These are phyloP conservation scores for Pantelozetes paolii DNA, from an alignment of 2,888 invertebrate genomes.

Conservation along the genomic window DNA sequence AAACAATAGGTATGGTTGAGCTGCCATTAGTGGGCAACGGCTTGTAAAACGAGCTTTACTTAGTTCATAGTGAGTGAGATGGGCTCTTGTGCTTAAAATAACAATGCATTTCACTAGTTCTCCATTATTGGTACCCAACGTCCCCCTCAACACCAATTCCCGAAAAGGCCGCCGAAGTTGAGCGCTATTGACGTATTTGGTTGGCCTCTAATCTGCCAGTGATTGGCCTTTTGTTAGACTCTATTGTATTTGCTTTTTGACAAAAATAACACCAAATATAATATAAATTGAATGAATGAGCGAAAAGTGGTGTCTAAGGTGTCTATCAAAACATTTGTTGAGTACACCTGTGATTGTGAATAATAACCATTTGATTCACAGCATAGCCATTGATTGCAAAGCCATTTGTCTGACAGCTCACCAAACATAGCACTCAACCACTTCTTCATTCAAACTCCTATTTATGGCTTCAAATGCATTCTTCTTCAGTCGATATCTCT, in stretches of 20 bases:
- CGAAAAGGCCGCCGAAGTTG: slow-evolving; percentile 26
- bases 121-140: slow-evolving; percentile 14
- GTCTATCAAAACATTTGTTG: slow-evolving; percentile 38
- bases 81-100: slow-evolving; percentile 28
- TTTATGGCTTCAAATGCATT: slow-evolving; percentile 2
- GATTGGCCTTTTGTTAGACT: slow-evolving; percentile 32
- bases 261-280: slow-evolving; percentile 38
- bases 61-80: slow-evolving; percentile 12
- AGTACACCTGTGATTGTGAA: slow-evolving; percentile 33
- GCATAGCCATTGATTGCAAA: slow-evolving; percentile 33
- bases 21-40: slow-evolving; percentile 36
- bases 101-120: slow-evolving; percentile 21
- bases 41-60: slow-evolving; percentile 37
- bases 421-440: slow-evolving; percentile 29
- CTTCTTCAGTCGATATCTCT: neutral
- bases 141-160: slow-evolving; percentile 34
- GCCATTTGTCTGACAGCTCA: slow-evolving; percentile 29
- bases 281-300: slow-evolving; percentile 29
- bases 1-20: slow-evolving; percentile 25
- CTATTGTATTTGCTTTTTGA: neutral
- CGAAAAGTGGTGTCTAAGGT: slow-evolving; percentile 10
- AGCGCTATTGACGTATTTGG: slow-evolving; percentile 20
- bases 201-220: slow-evolving; percentile 33
- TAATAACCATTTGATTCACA: slow-evolving; percentile 33
- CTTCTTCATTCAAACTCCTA: slow-evolving; percentile 1